Conservation (phyloP, 2,888 invertebrate genomes). For the Dryadula phaetusa region DNA sequence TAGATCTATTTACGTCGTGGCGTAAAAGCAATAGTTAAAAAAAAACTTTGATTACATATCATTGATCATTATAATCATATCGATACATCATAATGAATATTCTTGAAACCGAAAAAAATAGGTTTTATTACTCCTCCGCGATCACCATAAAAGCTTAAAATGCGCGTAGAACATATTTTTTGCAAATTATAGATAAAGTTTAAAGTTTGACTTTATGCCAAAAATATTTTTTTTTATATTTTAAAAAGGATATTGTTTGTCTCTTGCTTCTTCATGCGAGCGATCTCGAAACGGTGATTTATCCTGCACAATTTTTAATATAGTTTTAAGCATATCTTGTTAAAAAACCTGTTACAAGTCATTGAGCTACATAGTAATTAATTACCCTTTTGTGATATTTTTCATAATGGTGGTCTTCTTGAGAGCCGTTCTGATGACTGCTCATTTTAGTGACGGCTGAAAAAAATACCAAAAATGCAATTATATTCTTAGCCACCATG, state of each 20-base stretch:
- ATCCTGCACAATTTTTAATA: slow-evolving; percentile 84
- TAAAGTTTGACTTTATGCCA: background rate
- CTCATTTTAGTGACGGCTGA: slow-evolving; percentile 84
- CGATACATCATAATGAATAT: no score
- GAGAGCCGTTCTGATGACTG: slow-evolving; percentile 91
- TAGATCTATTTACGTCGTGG: no score
- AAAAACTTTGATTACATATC: no score
- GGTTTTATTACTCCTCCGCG: no score
- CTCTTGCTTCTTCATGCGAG: slow-evolving; percentile 90
- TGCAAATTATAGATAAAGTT: no score
- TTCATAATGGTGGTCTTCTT: slow-evolving; percentile 88
- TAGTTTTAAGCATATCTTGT: background rate
- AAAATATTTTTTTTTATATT: slow-evolving; percentile 36
- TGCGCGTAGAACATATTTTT: no score
- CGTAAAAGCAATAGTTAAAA: no score
- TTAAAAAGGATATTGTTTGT: slow-evolving; percentile 93
- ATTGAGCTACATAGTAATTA: background rate
- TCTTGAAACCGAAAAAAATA: no score
- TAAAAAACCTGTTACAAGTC: no score
- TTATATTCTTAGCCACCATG: background rate
- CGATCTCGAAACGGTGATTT: slow-evolving; percentile 92
- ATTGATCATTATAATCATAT: no score
- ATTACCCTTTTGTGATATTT: slow-evolving; percentile 91
- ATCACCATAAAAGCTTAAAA: no score
- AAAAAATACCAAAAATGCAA: slow-evolving; percentile 42